Base-by-base conservation (phyloP, 2,113 vertebrate species). In the human region DNA sequence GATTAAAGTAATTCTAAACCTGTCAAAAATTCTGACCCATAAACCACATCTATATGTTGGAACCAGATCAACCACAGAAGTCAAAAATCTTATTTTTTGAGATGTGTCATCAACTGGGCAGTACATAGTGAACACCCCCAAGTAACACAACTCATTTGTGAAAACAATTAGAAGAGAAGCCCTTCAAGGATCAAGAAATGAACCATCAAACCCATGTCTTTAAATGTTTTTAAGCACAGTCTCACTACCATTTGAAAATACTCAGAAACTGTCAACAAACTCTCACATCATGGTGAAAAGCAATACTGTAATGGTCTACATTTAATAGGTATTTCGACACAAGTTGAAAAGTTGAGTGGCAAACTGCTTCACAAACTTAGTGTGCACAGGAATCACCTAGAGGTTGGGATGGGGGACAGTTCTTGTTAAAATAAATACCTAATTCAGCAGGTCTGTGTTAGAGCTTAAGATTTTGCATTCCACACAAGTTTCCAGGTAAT, bases 1-100 rank as follows among this genome's bases (percentile, higher is more conserved):
- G 89, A 96, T 97, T 96, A 93, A 89, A 96, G 87, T 97, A 90
- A 90, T 90, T 97, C 87, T 90, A 76, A 90, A 80, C 45, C 66
- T 96, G 45, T 95, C 90, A 84, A 97, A 87, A 94, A 96, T 70
- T 84, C 70, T 88, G 66, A 88, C 93, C 89, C 70, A 57, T 32
- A 92, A 80, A 78, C 70, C 52, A 48, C 0, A 0, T 86, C 57
- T 94, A 5, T 85, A 35, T 61, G 50, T 50, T 61, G 38, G 68
- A 76, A 70, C 40, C 64, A 38, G 57, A 84, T 73, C 38, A 14
- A 17, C 18, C 43, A 22, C 35, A n/a, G 52, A 89, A 11, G 57
- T 79, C 86, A 93, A 86, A 97, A 96, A 50, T 38, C 86, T 94
- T 72, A n/a, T 84, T 93, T 97, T 96, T 96, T 72, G 89, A 95